Evolutionary conservation across 2,888 invertebrate species (phyloP), one percentile per base, ranked within the genome.

Genomic region (Carcina quercana): DNA sequence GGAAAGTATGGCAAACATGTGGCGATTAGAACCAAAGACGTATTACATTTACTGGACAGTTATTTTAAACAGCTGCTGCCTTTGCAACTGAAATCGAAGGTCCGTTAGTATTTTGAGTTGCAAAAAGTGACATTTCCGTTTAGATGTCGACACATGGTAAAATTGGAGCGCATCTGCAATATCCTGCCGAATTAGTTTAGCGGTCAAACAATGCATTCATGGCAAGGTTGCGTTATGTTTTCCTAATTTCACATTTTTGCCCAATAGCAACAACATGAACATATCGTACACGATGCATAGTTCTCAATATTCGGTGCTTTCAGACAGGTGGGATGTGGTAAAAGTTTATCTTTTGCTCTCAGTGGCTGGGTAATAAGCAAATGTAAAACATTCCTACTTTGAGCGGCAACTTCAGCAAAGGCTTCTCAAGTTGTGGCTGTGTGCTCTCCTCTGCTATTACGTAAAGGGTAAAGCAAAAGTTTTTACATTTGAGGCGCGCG

Each of bases 331-430:
- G n/a, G 32, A 37, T 30, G 47, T 36, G 43, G 53, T 45, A 40
- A 56, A 64, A 59, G 57, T 67, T 65, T 55, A 52, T 56, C 54
- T 56, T 54, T 50, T 35, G 48, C 55, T 52, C 46, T 43, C 42
- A 53, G 49, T 54, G 57, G 55, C 50, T 49, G 59, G 57, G 58
- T 72, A 65, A 72, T 74, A 78, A 67, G 59, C 60, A 63, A 76
- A 72, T 69, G 70, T 71, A 65, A 73, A 78, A 72, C 70, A 80
- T 79, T 74, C 68, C 65, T 45, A 66, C 76, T 79, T 78, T 78
- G 75, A 75, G 66, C 48, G 51, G 59, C 51, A 76, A 78, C 67
- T 79, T 78, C 45, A 59, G 68, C 61, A 74, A 76, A 76, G 71
- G 73, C 67, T 75, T 65, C 74, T 68, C 60, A 68, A 74, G 72